phyloP scores from a whole-genome alignment of 2,113 vertebrate genomes.

The Genyomyrus donnyi region DNA sequence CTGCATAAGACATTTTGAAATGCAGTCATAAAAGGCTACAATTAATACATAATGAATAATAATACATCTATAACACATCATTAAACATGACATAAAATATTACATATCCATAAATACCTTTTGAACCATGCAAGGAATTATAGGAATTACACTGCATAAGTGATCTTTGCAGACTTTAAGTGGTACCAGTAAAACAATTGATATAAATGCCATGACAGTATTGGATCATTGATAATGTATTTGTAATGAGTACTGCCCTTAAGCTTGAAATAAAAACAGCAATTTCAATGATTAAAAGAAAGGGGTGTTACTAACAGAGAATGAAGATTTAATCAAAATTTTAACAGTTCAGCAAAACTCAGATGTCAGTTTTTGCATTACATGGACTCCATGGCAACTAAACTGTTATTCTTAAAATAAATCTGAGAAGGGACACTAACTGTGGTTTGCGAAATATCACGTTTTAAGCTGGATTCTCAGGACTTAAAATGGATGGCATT shows the following conservation, averaged over 20 bases:
- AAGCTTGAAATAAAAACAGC: not conserved
- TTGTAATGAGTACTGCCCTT: not conserved
- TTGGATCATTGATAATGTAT: not conserved
- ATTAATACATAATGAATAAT: not conserved
- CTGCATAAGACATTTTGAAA: not conserved
- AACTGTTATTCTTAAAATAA: conserved; percentile 24
- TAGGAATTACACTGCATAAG: not conserved
- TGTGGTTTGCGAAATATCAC: conserved; percentile 8
- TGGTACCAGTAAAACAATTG: not conserved
- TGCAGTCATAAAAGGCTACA: not conserved
- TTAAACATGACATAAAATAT: conserved; percentile 5
- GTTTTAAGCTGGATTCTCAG: conserved; percentile 17
- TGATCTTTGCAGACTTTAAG: not conserved
- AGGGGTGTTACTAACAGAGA: not conserved
- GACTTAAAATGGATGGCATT: conserved; percentile 25
- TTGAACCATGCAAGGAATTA: not conserved
- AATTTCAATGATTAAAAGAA: not conserved
- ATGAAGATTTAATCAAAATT: not conserved
- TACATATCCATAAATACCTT: not conserved
- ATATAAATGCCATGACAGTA: not conserved
- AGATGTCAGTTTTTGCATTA: not conserved
- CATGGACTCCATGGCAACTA: conserved; percentile 21
- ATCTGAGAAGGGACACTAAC: conserved; percentile 18
- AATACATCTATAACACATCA: not conserved
- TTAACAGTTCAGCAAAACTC: not conserved